These are phyloP conservation scores for Phrixothrix hirtus DNA, from an alignment of 2,888 invertebrate species.

Conservation along the genomic window DNA sequence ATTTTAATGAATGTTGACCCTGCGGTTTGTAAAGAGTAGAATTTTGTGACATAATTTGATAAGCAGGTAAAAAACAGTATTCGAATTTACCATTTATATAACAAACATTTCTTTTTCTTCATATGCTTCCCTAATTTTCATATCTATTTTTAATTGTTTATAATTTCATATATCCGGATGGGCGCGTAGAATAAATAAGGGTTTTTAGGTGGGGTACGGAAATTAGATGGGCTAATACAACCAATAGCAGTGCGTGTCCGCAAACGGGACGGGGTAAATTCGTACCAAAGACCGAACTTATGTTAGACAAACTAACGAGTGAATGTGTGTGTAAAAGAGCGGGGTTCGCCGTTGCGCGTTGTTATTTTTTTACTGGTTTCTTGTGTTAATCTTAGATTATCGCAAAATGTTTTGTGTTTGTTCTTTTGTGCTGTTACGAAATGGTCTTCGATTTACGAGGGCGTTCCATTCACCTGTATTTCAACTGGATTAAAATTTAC, in stretches of 20 bases:
- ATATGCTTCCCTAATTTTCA: conserved; percentile 19
- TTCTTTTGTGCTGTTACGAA: conserved; percentile 11
- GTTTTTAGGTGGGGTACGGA: conserved; percentile 42
- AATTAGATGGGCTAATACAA: conserved; percentile 44
- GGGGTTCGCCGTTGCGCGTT: conserved; percentile 16
- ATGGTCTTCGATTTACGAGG: conserved; percentile 13
- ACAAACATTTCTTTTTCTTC: no score
- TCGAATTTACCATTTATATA: no score
- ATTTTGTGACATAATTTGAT: conserved; percentile 10
- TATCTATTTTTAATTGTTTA: conserved; percentile 30
- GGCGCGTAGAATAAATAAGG: conserved; percentile 41
- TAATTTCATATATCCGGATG: conserved; percentile 32
- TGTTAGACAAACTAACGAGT: conserved; percentile 43
- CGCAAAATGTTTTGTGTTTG: conserved; percentile 13
- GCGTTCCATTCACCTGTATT: conserved; percentile 3
- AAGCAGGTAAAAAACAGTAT: no score
- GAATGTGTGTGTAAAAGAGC: conserved; percentile 30
- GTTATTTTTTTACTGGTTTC: conserved; percentile 13
- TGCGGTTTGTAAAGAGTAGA: conserved; percentile 7
- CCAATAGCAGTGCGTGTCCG: conserved; percentile 49
- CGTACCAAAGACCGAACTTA: conserved; percentile 38
- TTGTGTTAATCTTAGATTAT: no score
- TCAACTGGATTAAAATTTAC: conserved; percentile 5
- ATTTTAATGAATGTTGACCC: conserved; percentile 13
- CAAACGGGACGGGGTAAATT: conserved; percentile 52